A percentile compares a stretch with the other conserved stretches of the same genome.
These are phyloP conservation scores for Plodia interpunctella DNA, from an alignment of 1,140 invertebrate species.

Conservation along the genomic window DNA sequence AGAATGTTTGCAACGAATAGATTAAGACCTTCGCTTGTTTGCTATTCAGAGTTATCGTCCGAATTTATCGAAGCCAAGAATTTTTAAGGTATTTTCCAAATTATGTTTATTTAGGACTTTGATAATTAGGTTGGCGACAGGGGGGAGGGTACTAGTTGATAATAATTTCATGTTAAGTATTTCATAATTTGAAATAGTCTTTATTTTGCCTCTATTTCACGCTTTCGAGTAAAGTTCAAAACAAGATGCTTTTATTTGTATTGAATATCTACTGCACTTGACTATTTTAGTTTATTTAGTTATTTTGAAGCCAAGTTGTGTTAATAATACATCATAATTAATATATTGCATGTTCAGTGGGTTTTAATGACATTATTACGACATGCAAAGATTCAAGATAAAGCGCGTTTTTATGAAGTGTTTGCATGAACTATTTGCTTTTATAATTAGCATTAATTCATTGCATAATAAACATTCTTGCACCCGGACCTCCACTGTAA, in stretches of 20 bases:
- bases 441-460: too few species aligned
- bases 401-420: background rate
- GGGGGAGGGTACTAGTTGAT: background rate
- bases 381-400: background rate
- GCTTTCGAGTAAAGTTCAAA: too few species aligned
- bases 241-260: too few species aligned
- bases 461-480: too few species aligned
- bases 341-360: background rate
- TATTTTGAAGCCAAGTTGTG: background rate
- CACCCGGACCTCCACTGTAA: too few species aligned
- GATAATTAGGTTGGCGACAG: background rate
- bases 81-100: background rate
- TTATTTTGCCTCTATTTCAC: too few species aligned
- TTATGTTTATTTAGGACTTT: background rate
- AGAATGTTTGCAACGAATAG: background rate
- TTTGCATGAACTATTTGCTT: background rate
- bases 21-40: background rate
- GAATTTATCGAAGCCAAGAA: background rate
- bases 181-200: too few species aligned
- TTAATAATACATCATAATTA: conserved; percentile 4
- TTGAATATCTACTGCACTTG: too few species aligned
- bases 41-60: background rate
- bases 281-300: too few species aligned
- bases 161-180: too few species aligned
- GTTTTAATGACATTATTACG: background rate